phyloP scores from a whole-genome alignment of 2,113 vertebrate species.

The Cyanoramphus novaezelandiae region DNA sequence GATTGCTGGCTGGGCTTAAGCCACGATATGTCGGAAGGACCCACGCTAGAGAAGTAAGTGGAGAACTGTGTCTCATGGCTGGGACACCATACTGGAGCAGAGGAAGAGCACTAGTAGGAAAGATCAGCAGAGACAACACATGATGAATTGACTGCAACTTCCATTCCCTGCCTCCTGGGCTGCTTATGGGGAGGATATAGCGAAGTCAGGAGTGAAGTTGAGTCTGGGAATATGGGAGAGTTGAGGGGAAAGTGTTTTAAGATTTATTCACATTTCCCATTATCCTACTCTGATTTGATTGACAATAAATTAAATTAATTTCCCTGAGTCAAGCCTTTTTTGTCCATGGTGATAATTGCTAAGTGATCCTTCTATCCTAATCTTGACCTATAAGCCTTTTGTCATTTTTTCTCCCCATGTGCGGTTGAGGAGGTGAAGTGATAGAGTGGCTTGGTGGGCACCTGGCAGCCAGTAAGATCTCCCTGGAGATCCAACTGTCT shows the following conservation, averaged over 20 bases:
- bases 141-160: background rate
- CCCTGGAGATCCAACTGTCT: background rate
- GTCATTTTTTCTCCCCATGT: background rate
- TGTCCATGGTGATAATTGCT: background rate
- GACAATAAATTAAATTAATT: background rate
- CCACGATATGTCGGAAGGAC: background rate
- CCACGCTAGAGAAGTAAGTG: rapidly evolving
- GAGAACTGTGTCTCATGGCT: background rate
- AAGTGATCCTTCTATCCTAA: background rate
- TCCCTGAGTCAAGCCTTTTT: background rate
- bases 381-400: background rate
- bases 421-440: background rate
- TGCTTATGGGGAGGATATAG: background rate
- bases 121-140: rapidly evolving
- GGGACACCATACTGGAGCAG: background rate
- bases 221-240: background rate
- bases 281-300: background rate
- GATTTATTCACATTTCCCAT: background rate
- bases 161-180: background rate
- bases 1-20: too few species aligned
- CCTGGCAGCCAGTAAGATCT: background rate
- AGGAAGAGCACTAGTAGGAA: background rate
- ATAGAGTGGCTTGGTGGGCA: background rate
- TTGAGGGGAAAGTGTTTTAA: background rate
- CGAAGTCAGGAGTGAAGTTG: background rate